These are phyloP conservation scores for Catharus ustulatus DNA, from an alignment of 2,797 vertebrate species.

Conservation along the genomic window DNA sequence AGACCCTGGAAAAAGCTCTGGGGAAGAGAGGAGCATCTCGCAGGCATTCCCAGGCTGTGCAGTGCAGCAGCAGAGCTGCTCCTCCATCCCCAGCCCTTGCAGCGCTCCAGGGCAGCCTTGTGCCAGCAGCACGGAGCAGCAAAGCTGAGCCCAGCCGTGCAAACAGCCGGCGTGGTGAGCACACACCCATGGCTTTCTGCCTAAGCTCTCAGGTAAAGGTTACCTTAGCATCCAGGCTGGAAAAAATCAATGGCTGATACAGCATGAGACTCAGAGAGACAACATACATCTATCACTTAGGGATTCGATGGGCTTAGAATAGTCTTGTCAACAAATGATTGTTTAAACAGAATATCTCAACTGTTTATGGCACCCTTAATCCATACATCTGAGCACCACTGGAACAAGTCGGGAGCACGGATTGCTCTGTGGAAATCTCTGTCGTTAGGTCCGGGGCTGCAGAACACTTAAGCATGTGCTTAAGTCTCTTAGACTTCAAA, in stretches of 20 bases:
- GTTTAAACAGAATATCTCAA: conserved; percentile 72
- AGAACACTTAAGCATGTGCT: conserved; percentile 58
- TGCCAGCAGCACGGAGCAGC: rapidly evolving
- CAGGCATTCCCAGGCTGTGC: rapidly evolving
- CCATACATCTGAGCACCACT: conserved; percentile 46
- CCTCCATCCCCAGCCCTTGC: neutral
- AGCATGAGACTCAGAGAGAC: conserved; percentile 66
- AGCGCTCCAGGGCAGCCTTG: neutral
- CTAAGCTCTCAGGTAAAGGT: conserved; percentile 68
- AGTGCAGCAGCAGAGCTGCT: rapidly evolving
- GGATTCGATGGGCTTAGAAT: conserved; percentile 73
- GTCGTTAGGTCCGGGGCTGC: conserved; percentile 27
- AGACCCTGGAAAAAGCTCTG: neutral
- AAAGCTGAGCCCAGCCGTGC: neutral
- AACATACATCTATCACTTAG: conserved; percentile 73
- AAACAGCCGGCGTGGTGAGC: neutral
- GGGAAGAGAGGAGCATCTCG: neutral
- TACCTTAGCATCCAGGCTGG: conserved; percentile 65
- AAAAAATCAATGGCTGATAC: conserved; percentile 71
- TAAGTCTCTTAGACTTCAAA: conserved; percentile 68
- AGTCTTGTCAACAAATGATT: conserved; percentile 73
- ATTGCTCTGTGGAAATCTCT: conserved; percentile 42
- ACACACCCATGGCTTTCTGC: neutral
- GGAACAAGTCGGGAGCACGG: neutral
- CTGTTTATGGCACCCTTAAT: conserved; percentile 67